Percentiles rank a stretch among this genome's conserved stretches.
These are phyloP conservation scores for Tetragonula clypearis DNA, from an alignment of 1,140 invertebrate genomes.

Conservation along the genomic window DNA sequence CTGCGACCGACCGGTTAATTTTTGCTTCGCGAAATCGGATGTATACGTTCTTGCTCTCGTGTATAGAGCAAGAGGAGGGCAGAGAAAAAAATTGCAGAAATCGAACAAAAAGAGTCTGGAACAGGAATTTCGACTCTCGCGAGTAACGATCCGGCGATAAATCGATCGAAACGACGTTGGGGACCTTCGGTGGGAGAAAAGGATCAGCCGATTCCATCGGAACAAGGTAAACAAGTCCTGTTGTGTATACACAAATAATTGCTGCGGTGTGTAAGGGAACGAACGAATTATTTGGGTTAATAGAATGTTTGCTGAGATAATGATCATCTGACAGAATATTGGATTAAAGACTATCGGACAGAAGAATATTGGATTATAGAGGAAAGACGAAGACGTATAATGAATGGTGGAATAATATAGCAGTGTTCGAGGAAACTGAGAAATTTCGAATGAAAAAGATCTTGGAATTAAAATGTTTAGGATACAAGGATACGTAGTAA, in stretches of 20 bases:
- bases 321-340: too few relatives aligned
- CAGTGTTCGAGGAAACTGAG: background rate
- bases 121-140: constrained; percentile 26
- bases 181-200: constrained; percentile 7
- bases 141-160: constrained; percentile 29
- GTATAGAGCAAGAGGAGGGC: too few relatives aligned
- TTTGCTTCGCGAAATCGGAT: too few relatives aligned
- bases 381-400: too few relatives aligned
- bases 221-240: constrained; percentile 7
- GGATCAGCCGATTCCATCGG: background rate
- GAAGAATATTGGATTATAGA: too few relatives aligned
- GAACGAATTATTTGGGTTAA: background rate
- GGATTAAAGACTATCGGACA: too few relatives aligned
- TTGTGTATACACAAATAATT: background rate
- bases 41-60: too few relatives aligned
- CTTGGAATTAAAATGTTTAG: too few relatives aligned
- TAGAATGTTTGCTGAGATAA: background rate
- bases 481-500: too few relatives aligned
- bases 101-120: background rate
- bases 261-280: background rate
- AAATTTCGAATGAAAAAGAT: background rate
- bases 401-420: too few relatives aligned
- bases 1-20: background rate
- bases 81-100: background rate
- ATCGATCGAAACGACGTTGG: constrained; percentile 12